These are phyloP conservation scores for Aphrocallistes beatrix DNA, from an alignment of 37 sponge, comb jelly and placozoan genomes.

Conservation along the genomic window DNA sequence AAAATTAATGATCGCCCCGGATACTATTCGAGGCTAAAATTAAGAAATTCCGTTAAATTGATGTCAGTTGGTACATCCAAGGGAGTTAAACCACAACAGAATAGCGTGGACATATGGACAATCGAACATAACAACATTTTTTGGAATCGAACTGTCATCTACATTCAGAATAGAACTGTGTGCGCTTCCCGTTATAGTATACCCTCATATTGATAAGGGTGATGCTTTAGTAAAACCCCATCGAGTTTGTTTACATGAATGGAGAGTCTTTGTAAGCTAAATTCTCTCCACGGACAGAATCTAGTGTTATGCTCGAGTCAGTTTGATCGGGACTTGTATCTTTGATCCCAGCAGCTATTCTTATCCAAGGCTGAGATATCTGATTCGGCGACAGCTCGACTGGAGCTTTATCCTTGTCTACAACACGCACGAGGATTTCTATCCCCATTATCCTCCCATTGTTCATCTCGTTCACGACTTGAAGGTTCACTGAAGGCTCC, in stretches of 20 bases:
- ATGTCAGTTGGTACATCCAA: too few species aligned
- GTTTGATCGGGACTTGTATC: not conserved
- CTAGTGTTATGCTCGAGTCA: not conserved
- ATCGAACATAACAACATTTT: too few species aligned
- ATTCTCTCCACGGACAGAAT: not conserved
- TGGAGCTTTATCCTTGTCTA: not conserved
- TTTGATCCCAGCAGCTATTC: not conserved
- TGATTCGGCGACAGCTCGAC: not conserved
- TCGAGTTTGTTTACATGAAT: not conserved
- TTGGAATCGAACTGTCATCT: too few species aligned
- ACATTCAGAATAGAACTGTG: too few species aligned
- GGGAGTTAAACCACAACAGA: too few species aligned
- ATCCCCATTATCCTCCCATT: not conserved
- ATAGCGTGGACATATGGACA: too few species aligned
- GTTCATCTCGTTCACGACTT: not conserved
- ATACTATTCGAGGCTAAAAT: too few species aligned
- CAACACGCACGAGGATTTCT: not conserved
- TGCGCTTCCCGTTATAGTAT: too few species aligned
- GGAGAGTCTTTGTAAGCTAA: not conserved
- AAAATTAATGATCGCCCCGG: too few species aligned
- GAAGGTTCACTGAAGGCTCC: not conserved
- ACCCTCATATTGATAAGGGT: too few species aligned
- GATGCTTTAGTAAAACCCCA: too few species aligned
- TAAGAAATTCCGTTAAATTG: too few species aligned
- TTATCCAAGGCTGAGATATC: not conserved